Evolutionary conservation across 1,140 invertebrate species (phyloP), one percentile per base, ranked within the genome.

Genomic region (Conus ventricosus): DNA sequence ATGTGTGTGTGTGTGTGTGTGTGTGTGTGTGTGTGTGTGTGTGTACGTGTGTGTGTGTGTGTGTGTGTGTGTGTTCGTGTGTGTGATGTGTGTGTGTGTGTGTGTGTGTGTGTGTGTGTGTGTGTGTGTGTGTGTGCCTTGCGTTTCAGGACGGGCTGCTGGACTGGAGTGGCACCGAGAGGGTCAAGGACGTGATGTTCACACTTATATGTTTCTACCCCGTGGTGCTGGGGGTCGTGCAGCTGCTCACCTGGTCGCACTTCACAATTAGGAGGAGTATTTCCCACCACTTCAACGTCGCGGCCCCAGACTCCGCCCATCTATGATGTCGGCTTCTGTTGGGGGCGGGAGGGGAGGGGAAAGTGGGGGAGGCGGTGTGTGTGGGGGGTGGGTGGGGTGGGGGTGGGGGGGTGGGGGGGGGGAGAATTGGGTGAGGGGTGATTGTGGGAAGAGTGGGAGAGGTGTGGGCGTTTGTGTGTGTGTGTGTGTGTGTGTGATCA

Each of bases 191-290:
- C 27, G 90, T 86, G 11, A 94, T 94, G 92, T 93, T 94, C 85
- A 71, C 60, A 4, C 80, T 93, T 5, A 23, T 93, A 11, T 94
- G 92, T 88, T 88, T 89, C 53, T 89, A 90, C 71, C 92, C 93
- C 15, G 75, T 92, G 23, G 53, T 90, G 23, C 57, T 94, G 20
- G 93, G 93, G 10, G 83, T 55, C 27, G 83, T 94, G 15, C 92
- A 94, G 87, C 88, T 90, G 7, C 25, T 90, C 71, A 83, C 88
- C 5, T 94, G 93, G 93, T 93, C 92, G 11, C 91, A 91, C 57
- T 94, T 84, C 51, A 87, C 81, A 6, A 89, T 93, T 11, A 89
- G 90, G 51, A 53, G 85, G 51, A 54, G 71, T 10, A 78, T 87
- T 54, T 78, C 85, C 1, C 25, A 55, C 23, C 51, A 87, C 51